Percentiles rank a stretch among this genome's conserved stretches.
Evolutionary conservation across 23 tunicate genomes (phyloP).

Genomic region (Ascidia mentula): DNA sequence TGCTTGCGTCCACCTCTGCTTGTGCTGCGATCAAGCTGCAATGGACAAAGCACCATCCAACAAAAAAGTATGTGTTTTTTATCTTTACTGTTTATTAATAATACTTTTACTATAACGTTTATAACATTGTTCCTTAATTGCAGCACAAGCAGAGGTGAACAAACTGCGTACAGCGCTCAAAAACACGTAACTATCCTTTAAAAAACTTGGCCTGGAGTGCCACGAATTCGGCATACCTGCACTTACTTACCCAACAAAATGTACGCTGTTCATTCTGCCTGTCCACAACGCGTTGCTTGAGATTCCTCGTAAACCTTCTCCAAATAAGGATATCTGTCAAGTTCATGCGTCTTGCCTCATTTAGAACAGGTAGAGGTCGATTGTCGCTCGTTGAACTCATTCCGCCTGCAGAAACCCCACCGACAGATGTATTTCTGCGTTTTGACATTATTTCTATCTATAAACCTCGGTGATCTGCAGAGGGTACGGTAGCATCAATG

Average conservation of each 20-base stretch:
- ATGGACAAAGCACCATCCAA: too few relatives aligned
- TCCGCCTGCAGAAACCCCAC: neutral
- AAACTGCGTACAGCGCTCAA: too few relatives aligned
- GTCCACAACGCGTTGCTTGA: conserved; percentile 46
- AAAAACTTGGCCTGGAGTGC: too few relatives aligned
- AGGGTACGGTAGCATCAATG: too few relatives aligned
- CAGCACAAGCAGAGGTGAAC: neutral
- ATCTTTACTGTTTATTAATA: too few relatives aligned
- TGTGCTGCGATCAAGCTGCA: neutral
- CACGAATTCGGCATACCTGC: too few relatives aligned
- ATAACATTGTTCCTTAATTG: neutral
- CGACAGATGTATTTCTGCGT: neutral
- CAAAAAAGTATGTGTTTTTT: too few relatives aligned
- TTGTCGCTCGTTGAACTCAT: neutral
- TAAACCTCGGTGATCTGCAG: too few relatives aligned
- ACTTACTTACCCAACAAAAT: conserved; percentile 50
- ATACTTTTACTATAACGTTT: too few relatives aligned
- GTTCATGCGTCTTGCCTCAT: conserved; percentile 50
- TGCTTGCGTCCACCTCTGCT: neutral
- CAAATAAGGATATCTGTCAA: conserved; percentile 35
- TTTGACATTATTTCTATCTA: neutral
- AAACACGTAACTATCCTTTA: too few relatives aligned
- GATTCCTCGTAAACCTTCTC: conserved; percentile 35
- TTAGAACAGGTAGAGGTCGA: conserved; percentile 21
- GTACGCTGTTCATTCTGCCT: conserved; percentile 33